These are phyloP conservation scores for Caenorhabditis elegans DNA, from an alignment of 1,140 invertebrate genomes.

Conservation along the genomic window DNA sequence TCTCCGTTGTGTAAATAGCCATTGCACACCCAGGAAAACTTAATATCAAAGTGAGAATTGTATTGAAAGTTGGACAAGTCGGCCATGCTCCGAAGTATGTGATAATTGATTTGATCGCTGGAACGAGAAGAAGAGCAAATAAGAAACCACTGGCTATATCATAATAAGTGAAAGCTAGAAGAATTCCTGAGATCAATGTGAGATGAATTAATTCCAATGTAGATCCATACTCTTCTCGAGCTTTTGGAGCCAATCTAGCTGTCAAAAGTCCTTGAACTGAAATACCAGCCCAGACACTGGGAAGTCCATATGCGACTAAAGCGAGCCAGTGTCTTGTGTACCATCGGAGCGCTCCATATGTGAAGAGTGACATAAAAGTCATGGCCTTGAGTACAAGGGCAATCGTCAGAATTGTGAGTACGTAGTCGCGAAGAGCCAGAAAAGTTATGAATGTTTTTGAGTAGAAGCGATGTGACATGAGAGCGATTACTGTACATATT, in stretches of 20 bases:
- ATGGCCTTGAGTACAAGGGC: not conserved
- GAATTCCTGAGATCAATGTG: constrained; percentile 28
- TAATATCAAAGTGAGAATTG: constrained; percentile 14
- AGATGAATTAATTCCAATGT: constrained; percentile 37
- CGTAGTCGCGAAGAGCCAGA: not conserved
- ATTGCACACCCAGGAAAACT: constrained; percentile 44
- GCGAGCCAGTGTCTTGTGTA: constrained; percentile 36
- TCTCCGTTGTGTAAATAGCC: constrained; percentile 45
- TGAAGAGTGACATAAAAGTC: constrained; percentile 29
- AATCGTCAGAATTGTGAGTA: not conserved
- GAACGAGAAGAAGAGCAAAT: constrained; percentile 34
- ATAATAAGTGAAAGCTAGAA: constrained; percentile 44
- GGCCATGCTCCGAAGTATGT: not conserved
- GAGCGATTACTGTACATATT: not conserved
- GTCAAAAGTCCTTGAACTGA: constrained; percentile 27
- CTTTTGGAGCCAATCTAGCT: not conserved
- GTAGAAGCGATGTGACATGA: not conserved
- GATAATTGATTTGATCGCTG: not conserved
- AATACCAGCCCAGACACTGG: constrained; percentile 30
- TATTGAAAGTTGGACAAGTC: not conserved
- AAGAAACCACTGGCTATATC: constrained; percentile 47
- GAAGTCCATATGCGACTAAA: constrained; percentile 40
- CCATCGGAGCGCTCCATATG: constrained; percentile 5
- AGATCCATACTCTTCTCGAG: not conserved
- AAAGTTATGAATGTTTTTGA: not conserved